Base-by-base conservation (phyloP, 2,888 invertebrate genomes). In the Scrobipalpa costella region DNA sequence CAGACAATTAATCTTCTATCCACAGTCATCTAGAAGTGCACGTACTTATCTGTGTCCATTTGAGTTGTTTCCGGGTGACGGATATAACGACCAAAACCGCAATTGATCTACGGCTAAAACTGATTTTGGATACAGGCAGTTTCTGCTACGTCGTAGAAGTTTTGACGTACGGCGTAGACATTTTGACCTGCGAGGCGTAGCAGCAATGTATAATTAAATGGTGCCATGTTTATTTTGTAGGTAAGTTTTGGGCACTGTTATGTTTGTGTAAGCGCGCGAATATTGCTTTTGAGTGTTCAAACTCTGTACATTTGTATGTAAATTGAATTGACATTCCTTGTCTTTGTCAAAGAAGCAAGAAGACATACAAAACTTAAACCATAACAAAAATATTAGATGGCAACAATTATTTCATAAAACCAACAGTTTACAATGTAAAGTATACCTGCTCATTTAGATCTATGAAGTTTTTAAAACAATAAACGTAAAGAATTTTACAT, bases 121-220 rank as follows among this genome's bases (percentile, higher is more conserved):
- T n/a, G 44, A 40, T 44, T 44, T 44, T 44, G 7, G 15, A 13
- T n/a, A 44, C 15, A 5, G 44, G n/a, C 6, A 15, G 15, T 0
- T 44, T 44, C 44, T 44, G 44, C 44, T 44, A 44, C 44, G 44
- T 15, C 44, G 44, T 44, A 44, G 44, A 44, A 7, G n/a, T 44
- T 44, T n/a, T 44, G n/a, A 15, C 44, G n/a, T 44, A 44, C 44
- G 44, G 44, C 44, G 40, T 44, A 15, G 27, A 5, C 27, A 27
- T 27, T 27, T 27, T 27, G 27, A 27, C 27, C 27, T 27, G 5
- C 27, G 27, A n/a, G n/a, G 44, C 44, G 44, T 44, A 44, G 44
- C 44, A 44, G 15, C 44, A n/a, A 27, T 44, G n/a, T n/a, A 44
- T 44, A 44, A 44, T 44, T 44, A 15, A 44, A 44, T 44, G 44